These are phyloP conservation scores for Platichthys stellatus DNA, from an alignment of 2,113 vertebrate genomes.

Conservation along the genomic window DNA sequence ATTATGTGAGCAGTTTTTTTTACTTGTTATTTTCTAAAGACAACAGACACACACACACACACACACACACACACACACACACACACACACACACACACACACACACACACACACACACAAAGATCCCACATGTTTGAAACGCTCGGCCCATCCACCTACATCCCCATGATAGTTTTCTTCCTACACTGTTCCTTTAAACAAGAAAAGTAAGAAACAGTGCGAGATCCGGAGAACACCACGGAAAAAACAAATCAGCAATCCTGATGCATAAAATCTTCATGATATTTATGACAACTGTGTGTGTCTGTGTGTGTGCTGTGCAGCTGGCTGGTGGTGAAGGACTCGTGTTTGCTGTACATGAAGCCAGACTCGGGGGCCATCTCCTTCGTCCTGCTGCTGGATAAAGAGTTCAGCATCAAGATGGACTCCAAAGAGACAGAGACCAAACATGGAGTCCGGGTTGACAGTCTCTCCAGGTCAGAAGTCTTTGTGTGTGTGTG, in stretches of 20 bases:
- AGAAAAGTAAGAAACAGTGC: constrained; percentile 27
- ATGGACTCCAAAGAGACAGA: constrained; percentile 96
- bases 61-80: constrained; percentile 39
- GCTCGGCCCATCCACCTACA: constrained; percentile 60
- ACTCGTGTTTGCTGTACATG: constrained; percentile 96
- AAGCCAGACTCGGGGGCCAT: constrained; percentile 92
- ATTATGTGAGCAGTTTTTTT: constrained; percentile 44
- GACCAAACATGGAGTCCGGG: constrained; percentile 92
- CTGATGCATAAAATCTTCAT: neutral
- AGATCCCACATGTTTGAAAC: constrained; percentile 67
- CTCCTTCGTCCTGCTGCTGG: constrained; percentile 92
- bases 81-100: constrained; percentile 41
- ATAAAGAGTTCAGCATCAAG: constrained; percentile 94
- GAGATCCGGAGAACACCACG: neutral
- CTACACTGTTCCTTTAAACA: constrained; percentile 48
- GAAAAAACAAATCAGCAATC: neutral
- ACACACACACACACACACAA: constrained; percentile 34
- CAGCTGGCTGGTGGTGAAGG: constrained; percentile 98
- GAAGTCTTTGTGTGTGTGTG: too few relatives aligned
- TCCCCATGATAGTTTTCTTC: constrained; percentile 56
- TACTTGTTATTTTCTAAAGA: constrained; percentile 52
- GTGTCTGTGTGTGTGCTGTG: constrained; percentile 32
- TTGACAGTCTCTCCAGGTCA: constrained; percentile 91
- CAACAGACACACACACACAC: constrained; percentile 39
- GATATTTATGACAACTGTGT: neutral